Base-by-base conservation (phyloP, 2,888 invertebrate species). In the Automeris io region DNA sequence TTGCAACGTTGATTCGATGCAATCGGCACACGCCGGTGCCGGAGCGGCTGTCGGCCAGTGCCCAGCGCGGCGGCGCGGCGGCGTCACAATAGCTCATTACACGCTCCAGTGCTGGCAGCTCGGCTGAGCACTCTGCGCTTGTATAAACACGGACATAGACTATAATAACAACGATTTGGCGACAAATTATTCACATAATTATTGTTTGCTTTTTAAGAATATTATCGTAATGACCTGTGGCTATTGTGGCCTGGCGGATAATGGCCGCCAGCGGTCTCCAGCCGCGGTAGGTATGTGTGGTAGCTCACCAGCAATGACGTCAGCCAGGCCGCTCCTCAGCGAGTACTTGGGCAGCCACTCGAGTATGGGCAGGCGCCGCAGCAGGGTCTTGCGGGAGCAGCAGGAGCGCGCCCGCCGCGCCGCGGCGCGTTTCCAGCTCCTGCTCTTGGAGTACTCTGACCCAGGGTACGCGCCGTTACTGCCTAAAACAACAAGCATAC, bases 291-390 rank as follows among this genome's bases (percentile, higher is more conserved):
- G n/a, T n/a, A n/a, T n/a, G n/a, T 11, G 2, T 7, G 12, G 5
- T 16, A 2, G n/a, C 16, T 53, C 43, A 58, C 95, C 95, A 26
- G 95, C 95, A 26, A 96, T 92, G 35, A 93, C 61, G 70, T 96
- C 96, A 13, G 92, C 90, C 18, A 93, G 87, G 5, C 93, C 90
- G 51, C 89, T 90, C 33, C 89, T 77, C 23, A 87, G 67, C 32
- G 88, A 89, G 78, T 94, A 94, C 37, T 87, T 77, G 6, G 92
- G 93, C 47, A 93, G 70, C 93, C 93, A 93, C 40, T 78, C 69
- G 26, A 91, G 62, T 47, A 93, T 90, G 32, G 94, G 93, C 51
- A 93, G 61, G 40, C 91, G 71, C 42, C 90, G 89, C 51, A 87
- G 78, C 16, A 92, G 65, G 2, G 89, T 78, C 70, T 92, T 92